Conservation (phyloP, 2,113 vertebrate genomes). For the Corynorhinus townsendii region DNA sequence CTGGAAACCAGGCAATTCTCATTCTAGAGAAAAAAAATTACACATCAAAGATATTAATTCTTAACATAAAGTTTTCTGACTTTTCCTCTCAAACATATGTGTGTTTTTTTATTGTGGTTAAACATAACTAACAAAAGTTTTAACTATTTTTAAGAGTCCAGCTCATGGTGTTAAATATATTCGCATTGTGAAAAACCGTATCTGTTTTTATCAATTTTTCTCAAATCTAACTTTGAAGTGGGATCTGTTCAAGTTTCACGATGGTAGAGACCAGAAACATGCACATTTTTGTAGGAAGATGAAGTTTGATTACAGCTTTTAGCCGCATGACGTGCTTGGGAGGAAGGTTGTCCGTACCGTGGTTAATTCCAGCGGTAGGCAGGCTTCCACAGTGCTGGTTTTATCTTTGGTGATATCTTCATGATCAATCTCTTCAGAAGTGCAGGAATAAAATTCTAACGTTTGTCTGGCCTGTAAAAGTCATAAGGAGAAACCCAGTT, state of each 20-base stretch:
- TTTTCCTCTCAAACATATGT: neutral
- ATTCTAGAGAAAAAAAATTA: slow-evolving; percentile 23
- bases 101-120: neutral
- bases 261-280: neutral
- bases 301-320: neutral
- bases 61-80: neutral
- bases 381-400: slow-evolving; percentile 71
- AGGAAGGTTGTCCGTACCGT: slow-evolving; percentile 2
- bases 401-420: slow-evolving; percentile 74
- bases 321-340: neutral
- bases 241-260: neutral
- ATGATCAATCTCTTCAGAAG: slow-evolving; percentile 57
- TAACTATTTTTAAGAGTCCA: neutral
- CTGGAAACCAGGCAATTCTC: slow-evolving; percentile 71
- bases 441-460: slow-evolving; percentile 70
- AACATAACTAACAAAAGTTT: neutral
- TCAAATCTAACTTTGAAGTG: neutral
- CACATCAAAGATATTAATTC: neutral
- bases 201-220: neutral
- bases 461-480: slow-evolving; percentile 54
- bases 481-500: neutral
- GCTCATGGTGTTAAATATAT: neutral
- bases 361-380: slow-evolving; percentile 52
- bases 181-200: neutral
- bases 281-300: neutral